Evolutionary conservation across 2,797 vertebrate genomes (phyloP).

Genomic region (Phoebastria nigripes): DNA sequence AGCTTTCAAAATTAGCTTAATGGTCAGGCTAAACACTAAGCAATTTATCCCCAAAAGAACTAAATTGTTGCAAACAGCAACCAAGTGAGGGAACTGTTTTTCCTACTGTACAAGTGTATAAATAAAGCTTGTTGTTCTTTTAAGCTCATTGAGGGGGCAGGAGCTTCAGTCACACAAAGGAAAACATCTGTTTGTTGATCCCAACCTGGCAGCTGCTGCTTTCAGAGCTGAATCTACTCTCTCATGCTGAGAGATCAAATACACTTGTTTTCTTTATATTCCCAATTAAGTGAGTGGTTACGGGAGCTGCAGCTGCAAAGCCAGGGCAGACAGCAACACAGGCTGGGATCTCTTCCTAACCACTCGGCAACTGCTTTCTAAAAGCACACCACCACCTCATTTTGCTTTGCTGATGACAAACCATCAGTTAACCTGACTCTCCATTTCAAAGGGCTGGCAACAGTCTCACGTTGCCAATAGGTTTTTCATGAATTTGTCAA

Average conservation of each 20-base stretch:
- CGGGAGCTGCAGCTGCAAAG: background rate
- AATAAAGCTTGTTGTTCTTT: background rate
- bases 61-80: background rate
- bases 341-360: background rate
- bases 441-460: background rate
- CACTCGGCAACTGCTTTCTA: background rate
- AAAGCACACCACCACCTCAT: background rate
- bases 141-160: background rate
- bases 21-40: background rate
- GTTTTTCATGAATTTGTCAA: background rate
- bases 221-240: background rate
- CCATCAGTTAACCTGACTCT: background rate
- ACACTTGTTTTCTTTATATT: background rate
- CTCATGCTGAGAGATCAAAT: background rate
- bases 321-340: background rate
- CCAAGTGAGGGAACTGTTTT: background rate
- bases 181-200: background rate
- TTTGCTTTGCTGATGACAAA: background rate
- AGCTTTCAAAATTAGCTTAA: background rate
- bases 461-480: background rate
- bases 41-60: background rate
- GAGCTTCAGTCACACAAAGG: background rate
- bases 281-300: background rate
- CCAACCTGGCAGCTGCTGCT: background rate
- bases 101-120: background rate